These are phyloP conservation scores for Gila robusta DNA, from an alignment of 2,797 vertebrate genomes.

Conservation along the genomic window DNA sequence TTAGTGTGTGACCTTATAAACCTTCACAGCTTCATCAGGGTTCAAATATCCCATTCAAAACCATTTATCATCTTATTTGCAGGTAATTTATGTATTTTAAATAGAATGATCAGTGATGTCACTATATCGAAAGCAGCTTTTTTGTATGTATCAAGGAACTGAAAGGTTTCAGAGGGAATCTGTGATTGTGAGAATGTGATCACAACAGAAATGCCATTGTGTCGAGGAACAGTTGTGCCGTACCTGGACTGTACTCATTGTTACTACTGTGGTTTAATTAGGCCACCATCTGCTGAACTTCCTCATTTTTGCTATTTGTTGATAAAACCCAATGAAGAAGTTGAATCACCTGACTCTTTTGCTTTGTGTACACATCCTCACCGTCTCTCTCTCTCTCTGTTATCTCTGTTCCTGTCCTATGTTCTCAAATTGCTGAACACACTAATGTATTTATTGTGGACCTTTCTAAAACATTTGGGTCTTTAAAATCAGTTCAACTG, in stretches of 20 bases:
- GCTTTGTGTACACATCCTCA: constrained; percentile 68
- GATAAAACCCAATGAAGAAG: constrained; percentile 58
- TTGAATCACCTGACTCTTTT: constrained; percentile 59
- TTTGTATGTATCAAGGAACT: constrained; percentile 50
- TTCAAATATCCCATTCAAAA: neutral
- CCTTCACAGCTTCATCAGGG: neutral
- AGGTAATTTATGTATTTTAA: neutral
- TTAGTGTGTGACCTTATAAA: neutral
- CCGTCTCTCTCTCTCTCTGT: constrained; percentile 57
- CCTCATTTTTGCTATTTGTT: constrained; percentile 49
- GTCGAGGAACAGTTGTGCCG: constrained; percentile 71
- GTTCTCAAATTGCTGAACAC: constrained; percentile 29
- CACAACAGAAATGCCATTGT: constrained; percentile 65
- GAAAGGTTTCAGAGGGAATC: constrained; percentile 55
- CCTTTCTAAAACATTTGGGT: constrained; percentile 40
- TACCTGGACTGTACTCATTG: constrained; percentile 25
- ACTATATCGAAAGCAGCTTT: constrained; percentile 1
- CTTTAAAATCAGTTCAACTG: neutral
- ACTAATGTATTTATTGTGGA: constrained; percentile 37
- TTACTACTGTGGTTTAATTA: constrained; percentile 48
- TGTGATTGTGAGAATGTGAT: constrained; percentile 59
- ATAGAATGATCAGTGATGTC: neutral
- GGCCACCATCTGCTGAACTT: constrained; percentile 48
- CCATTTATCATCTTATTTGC: neutral
- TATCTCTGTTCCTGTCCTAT: constrained; percentile 61